Conservation (phyloP, 2,888 invertebrate species). For the Agonopterix arenella region DNA sequence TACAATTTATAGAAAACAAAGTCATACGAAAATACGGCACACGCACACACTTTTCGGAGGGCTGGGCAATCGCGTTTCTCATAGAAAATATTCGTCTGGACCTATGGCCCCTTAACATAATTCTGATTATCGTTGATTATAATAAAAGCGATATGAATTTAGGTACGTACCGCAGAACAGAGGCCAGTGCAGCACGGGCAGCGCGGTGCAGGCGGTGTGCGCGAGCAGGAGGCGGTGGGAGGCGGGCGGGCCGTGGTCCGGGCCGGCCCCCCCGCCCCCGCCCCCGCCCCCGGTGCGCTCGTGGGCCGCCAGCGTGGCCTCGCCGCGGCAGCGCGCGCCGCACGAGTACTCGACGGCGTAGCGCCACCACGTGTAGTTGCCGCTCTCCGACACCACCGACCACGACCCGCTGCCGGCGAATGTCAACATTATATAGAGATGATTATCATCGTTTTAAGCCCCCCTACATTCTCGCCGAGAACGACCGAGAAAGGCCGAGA, state of each 20-base stretch:
- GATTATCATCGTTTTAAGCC: too few species aligned
- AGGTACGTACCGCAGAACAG: neutral
- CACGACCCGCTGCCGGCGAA: constrained; percentile 27
- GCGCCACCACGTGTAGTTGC: constrained; percentile 44
- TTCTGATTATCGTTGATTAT: too few species aligned
- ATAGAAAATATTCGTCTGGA: too few species aligned
- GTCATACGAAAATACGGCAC: too few species aligned
- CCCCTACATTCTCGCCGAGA: too few species aligned
- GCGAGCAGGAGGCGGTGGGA: neutral
- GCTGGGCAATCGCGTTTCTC: too few species aligned
- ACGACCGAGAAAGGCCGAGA: too few species aligned
- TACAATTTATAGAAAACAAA: too few species aligned
- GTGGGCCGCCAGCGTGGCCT: constrained; percentile 12
- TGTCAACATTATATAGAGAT: neutral
- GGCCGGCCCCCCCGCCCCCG: neutral
- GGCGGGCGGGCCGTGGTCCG: neutral
- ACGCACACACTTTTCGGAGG: too few species aligned
- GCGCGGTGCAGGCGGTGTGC: neutral
- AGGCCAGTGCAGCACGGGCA: neutral
- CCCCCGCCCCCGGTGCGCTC: neutral
- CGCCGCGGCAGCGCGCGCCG: constrained; percentile 37
- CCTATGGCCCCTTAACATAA: too few species aligned
- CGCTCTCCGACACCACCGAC: constrained; percentile 36
- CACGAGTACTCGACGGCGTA: constrained; percentile 39
- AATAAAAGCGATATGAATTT: too few species aligned